Evolutionary conservation across 2,113 vertebrate genomes (phyloP).

Genomic region (Bubo blakistoni): DNA sequence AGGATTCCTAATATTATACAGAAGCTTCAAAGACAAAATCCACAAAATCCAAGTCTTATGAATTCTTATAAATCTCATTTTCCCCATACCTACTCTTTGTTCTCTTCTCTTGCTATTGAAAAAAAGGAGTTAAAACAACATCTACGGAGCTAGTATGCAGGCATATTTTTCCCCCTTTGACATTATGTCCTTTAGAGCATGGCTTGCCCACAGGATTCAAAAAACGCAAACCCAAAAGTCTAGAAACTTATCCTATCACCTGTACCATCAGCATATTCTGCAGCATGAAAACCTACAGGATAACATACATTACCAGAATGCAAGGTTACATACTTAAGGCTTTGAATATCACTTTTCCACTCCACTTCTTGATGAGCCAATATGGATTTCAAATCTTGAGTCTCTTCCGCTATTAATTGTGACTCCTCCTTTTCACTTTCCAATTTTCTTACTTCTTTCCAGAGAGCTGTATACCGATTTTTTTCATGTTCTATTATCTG

Average conservation of each 20-base stretch:
- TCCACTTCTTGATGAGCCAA: slow-evolving; percentile 34
- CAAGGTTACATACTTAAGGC: slow-evolving; percentile 27
- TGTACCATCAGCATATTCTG: not conserved
- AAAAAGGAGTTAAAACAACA: not conserved
- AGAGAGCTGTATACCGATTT: not conserved
- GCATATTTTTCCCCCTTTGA: not conserved
- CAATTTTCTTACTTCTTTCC: slow-evolving; percentile 16
- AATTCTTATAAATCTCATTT: not conserved
- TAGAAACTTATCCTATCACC: not conserved
- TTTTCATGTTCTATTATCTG: slow-evolving; percentile 25
- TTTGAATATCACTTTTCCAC: slow-evolving; percentile 41
- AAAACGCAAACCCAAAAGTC: not conserved
- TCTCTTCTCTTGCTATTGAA: not conserved
- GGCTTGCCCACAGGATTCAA: not conserved
- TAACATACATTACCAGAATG: not conserved
- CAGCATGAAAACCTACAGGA: not conserved
- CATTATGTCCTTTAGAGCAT: not conserved
- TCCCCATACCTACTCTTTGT: not conserved
- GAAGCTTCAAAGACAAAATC: not conserved
- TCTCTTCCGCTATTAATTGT: not conserved
- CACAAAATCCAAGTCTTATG: not conserved
- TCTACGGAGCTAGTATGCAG: not conserved
- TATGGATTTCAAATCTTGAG: slow-evolving; percentile 24
- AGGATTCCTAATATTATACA: not conserved
- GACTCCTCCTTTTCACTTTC: slow-evolving; percentile 3